phyloP scores from a whole-genome alignment of 2,888 invertebrate genomes.

The Patella depressa region DNA sequence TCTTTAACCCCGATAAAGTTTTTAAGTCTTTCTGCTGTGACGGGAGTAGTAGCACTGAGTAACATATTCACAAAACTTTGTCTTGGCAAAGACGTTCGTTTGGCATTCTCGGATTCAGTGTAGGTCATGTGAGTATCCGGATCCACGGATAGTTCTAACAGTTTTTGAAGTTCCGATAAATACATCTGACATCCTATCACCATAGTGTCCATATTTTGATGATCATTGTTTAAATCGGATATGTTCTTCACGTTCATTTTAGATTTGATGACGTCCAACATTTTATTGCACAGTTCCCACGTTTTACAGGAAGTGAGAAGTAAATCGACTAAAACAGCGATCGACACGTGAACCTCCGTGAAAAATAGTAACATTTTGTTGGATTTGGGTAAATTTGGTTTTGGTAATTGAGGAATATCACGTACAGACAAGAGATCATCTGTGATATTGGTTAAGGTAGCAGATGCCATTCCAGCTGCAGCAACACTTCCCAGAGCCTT shows the following conservation, averaged over 20 bases:
- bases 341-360: constrained; percentile 41
- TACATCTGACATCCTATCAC: constrained; percentile 41
- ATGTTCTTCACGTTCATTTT: constrained; percentile 23
- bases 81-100: constrained; percentile 32
- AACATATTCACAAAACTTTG: constrained; percentile 48
- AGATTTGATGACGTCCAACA: constrained; percentile 56
- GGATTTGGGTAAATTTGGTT: constrained; percentile 25
- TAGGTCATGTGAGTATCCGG: constrained; percentile 10
- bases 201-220: constrained; percentile 12
- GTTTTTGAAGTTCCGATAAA: constrained; percentile 38
- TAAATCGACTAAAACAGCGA: constrained; percentile 64
- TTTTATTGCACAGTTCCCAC: constrained; percentile 59
- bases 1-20: constrained; percentile 37
- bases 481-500: constrained; percentile 60
- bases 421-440: constrained; percentile 58
- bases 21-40: constrained; percentile 41
- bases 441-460: constrained; percentile 56
- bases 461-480: constrained; percentile 63
- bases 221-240: constrained; percentile 4
- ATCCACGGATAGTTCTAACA: constrained; percentile 45
- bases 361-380: constrained; percentile 34
- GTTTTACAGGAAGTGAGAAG: constrained; percentile 53
- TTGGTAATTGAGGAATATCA: constrained; percentile 38
- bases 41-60: constrained; percentile 42
- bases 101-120: neutral